These are phyloP conservation scores for Thyatira batis DNA, from an alignment of 2,888 invertebrate genomes.

Conservation along the genomic window DNA sequence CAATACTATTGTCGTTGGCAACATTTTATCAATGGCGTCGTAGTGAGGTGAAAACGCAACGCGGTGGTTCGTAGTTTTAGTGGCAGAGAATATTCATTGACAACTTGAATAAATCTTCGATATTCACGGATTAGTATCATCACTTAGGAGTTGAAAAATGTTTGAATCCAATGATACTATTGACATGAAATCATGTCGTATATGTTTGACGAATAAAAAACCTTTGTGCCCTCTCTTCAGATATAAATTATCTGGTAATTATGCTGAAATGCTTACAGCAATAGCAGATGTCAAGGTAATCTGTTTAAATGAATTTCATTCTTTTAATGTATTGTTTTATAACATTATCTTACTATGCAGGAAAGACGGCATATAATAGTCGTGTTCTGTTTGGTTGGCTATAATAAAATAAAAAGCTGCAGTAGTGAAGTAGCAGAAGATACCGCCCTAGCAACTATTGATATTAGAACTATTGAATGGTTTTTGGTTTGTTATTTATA, in stretches of 20 bases:
- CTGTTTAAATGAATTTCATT: slow-evolving; percentile 9
- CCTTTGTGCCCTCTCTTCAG: slow-evolving; percentile 72
- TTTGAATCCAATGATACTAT: slow-evolving; percentile 48
- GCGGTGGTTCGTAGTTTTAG: neutral
- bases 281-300: slow-evolving; percentile 76
- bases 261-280: slow-evolving; percentile 78
- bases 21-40: slow-evolving; percentile 23
- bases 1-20: too few relatives aligned
- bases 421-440: too few relatives aligned
- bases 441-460: too few relatives aligned
- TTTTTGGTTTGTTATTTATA: too few relatives aligned
- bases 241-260: slow-evolving; percentile 76
- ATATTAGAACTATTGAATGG: too few relatives aligned
- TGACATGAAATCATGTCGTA: slow-evolving; percentile 70
- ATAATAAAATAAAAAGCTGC: too few relatives aligned
- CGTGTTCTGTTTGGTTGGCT: too few relatives aligned
- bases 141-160: slow-evolving; percentile 53
- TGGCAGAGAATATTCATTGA: neutral
- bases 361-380: too few relatives aligned
- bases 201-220: slow-evolving; percentile 70
- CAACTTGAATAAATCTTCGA: slow-evolving; percentile 8
- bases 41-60: slow-evolving; percentile 37
- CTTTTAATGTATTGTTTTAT: slow-evolving; percentile 8
- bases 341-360: too few relatives aligned
- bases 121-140: slow-evolving; percentile 32